Percentiles rank a stretch among this genome's conserved stretches.
These are phyloP conservation scores for Colistium nudipinnis DNA, from an alignment of 2,113 vertebrate species.

Conservation along the genomic window DNA sequence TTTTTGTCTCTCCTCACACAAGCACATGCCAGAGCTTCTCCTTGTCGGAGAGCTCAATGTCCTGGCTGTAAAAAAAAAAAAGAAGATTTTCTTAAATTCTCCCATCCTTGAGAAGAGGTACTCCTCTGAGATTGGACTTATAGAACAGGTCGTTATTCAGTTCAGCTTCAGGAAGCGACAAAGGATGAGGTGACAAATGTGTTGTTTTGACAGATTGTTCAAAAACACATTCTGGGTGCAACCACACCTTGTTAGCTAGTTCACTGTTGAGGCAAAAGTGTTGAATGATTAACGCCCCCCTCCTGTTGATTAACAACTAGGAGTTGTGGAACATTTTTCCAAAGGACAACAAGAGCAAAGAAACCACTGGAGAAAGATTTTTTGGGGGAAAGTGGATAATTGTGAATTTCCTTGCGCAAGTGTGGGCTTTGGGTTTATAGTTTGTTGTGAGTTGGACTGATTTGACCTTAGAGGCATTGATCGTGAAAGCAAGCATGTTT, in stretches of 20 bases:
- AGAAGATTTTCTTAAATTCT: too few relatives aligned
- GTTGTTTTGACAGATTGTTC: not conserved
- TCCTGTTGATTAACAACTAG: not conserved
- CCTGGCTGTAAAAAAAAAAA: too few relatives aligned
- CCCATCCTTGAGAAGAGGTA: too few relatives aligned
- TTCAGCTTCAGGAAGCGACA: not conserved
- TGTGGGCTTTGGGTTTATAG: not conserved
- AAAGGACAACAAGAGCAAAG: not conserved
- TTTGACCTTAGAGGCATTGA: not conserved
- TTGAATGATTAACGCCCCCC: not conserved
- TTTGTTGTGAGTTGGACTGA: not conserved
- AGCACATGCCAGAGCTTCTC: too few relatives aligned
- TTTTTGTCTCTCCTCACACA: too few relatives aligned
- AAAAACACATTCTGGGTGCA: not conserved
- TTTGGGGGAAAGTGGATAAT: too few relatives aligned
- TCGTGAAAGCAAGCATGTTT: too few relatives aligned
- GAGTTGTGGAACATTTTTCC: not conserved
- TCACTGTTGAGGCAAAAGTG: not conserved
- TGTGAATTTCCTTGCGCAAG: not conserved
- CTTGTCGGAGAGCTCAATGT: too few relatives aligned
- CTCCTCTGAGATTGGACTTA: not conserved
- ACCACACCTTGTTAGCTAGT: not conserved
- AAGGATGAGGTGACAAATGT: not conserved
- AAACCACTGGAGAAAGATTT: not conserved
- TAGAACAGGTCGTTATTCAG: not conserved